Percentiles rank a stretch among this genome's conserved stretches.
phyloP scores from a whole-genome alignment of 1,140 invertebrate species.

The Heliconius eleuchia region DNA sequence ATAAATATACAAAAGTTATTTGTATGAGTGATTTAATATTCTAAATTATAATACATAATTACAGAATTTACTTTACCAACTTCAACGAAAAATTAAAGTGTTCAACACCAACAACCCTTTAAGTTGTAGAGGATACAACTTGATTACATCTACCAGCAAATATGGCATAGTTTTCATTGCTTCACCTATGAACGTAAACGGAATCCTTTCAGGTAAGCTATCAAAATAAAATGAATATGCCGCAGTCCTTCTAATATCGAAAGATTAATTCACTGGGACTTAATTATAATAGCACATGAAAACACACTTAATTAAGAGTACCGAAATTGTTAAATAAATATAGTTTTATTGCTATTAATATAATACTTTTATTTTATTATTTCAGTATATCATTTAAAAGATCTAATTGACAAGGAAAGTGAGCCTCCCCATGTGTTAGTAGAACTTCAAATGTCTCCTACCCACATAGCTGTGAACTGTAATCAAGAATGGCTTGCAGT shows the following conservation, averaged over 20 bases:
- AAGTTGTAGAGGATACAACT: conserved; percentile 66
- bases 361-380: conserved; percentile 18
- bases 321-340: too few relatives aligned
- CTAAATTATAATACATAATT: conserved; percentile 19
- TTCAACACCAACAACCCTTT: conserved; percentile 62
- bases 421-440: conserved; percentile 54
- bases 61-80: conserved; percentile 67
- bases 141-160: conserved; percentile 63
- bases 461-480: conserved; percentile 60
- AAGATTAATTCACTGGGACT: too few relatives aligned
- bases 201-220: conserved; percentile 7
- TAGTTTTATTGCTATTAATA: too few relatives aligned
- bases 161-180: conserved; percentile 70
- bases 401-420: conserved; percentile 61
- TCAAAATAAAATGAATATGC: too few relatives aligned
- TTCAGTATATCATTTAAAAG: conserved; percentile 62
- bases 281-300: too few relatives aligned
- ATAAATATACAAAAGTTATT: not conserved
- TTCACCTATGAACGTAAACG: conserved; percentile 44
- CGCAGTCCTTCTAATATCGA: too few relatives aligned
- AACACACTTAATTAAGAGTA: too few relatives aligned
- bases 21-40: not conserved
- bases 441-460: conserved; percentile 57
- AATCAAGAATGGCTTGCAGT: conserved; percentile 63
- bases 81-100: conserved; percentile 74